These are phyloP conservation scores for Mustelus asterias DNA, from an alignment of 2,113 vertebrate species.

Conservation along the genomic window DNA sequence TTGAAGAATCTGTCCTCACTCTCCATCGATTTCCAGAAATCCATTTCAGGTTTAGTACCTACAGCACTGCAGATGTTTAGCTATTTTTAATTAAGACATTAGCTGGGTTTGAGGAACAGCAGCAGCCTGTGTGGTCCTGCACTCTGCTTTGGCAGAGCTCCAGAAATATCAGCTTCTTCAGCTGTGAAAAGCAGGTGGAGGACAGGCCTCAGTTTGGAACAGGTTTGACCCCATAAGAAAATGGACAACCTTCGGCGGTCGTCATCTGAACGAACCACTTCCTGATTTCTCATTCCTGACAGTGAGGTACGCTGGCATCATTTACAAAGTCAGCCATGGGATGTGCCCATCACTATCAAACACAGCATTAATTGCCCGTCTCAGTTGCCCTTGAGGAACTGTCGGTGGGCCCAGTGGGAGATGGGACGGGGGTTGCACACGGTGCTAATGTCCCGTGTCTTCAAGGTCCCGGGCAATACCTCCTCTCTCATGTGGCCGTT, in stretches of 20 bases:
- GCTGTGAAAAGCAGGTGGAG: background rate
- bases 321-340: background rate
- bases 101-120: background rate
- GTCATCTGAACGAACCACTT: no score
- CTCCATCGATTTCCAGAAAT: background rate
- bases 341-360: background rate
- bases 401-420: no score
- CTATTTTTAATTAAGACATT: background rate
- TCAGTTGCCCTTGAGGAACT: background rate
- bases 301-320: background rate
- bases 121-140: background rate
- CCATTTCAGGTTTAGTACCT: background rate
- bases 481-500: no score
- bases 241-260: background rate
- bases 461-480: no score
- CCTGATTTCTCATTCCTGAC: background rate
- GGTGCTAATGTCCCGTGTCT: no score
- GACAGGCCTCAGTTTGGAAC: background rate
- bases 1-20: background rate
- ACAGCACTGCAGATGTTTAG: background rate
- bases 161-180: background rate
- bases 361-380: background rate
- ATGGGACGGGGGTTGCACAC: no score
- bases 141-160: background rate
- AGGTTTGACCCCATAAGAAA: background rate